These are phyloP conservation scores for Ganaspis sp. DNA, from an alignment of 1,140 invertebrate species.

Conservation along the genomic window DNA sequence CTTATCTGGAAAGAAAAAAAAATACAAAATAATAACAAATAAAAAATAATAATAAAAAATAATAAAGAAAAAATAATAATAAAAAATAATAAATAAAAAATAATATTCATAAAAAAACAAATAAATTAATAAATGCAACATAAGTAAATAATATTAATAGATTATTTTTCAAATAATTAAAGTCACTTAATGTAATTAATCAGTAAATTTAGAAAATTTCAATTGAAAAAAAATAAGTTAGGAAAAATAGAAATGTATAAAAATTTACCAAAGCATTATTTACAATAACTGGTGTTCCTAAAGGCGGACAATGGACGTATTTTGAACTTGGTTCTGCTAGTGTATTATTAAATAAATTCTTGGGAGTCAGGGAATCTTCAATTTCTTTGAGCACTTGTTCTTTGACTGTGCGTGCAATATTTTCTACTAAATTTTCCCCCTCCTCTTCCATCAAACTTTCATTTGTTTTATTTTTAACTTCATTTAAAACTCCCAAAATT, in stretches of 20 bases:
- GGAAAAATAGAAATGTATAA: too few species aligned
- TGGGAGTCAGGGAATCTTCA: neutral
- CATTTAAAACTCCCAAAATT: neutral
- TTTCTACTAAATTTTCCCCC: conserved; percentile 29
- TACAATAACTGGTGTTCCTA: conserved; percentile 55
- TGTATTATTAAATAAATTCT: conserved; percentile 11
- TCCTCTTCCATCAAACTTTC: neutral
- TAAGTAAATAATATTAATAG: too few species aligned
- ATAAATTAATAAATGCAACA: too few species aligned
- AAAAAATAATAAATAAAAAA: too few species aligned
- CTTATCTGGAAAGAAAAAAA: conserved; percentile 50
- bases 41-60: neutral
- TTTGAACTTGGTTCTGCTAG: conserved; percentile 36
- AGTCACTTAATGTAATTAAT: too few species aligned
- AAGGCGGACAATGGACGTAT: conserved; percentile 52
- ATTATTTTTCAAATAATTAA: too few species aligned
- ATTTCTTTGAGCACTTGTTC: conserved; percentile 3
- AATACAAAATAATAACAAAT: neutral
- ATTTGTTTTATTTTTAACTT: neutral
- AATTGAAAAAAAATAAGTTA: too few species aligned
- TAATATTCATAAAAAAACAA: neutral
- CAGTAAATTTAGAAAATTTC: neutral
- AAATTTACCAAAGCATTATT: conserved; percentile 52
- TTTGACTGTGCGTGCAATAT: conserved; percentile 40
- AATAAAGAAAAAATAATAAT: too few species aligned